Evolutionary conservation across 2,113 vertebrate genomes (phyloP), one percentile per base, ranked within the genome.

Genomic region (Mola mola): DNA sequence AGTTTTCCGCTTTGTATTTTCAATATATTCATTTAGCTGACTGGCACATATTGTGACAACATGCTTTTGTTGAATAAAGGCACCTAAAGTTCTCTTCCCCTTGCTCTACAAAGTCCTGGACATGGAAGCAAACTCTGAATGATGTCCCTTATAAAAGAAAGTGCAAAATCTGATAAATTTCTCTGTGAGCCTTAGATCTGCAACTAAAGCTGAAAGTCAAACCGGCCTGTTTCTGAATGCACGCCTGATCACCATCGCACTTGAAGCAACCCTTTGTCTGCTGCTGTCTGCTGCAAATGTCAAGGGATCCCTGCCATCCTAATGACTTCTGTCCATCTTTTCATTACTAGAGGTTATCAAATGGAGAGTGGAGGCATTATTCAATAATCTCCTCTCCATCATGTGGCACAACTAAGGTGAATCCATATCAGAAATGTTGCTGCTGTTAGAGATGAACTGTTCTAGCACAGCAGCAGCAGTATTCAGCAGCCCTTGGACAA

Each of bases 341-440:
- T 70, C 56, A 47, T 58, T 59, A 33, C 15, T 52, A 37, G 72
- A 68, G 24, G 29, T 63, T 72, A 79, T 81, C 36, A 76, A 58
- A 72, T 25, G 34, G 12, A 12, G 21, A 63, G 37, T 17, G 4
- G 1, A 53, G 41, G 64, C 44, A 11, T 19, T 50, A 67, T n/a
- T 48, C 48, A 21, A 66, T 73, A 64, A 66, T 69, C 43, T 36
- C 29, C 38, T 68, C 33, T 57, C 57, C n/a, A n/a, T n/a, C n/a
- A n/a, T n/a, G n/a, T n/a, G n/a, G n/a, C n/a, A n/a, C 47, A 58
- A 20, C 12, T 4, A 5, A 44, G 40, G 9, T 20, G 43, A 71
- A 61, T 49, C 26, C 37, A 68, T 64, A 53, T 24, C 34, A 53
- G 43, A 56, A 46, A 61, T 6, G 4, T 19, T 25, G 28, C 11